A percentile compares a stretch with the other conserved stretches of the same genome.
Conservation (phyloP, 2,113 vertebrate genomes). For the Psilopsiagon aurifrons region DNA sequence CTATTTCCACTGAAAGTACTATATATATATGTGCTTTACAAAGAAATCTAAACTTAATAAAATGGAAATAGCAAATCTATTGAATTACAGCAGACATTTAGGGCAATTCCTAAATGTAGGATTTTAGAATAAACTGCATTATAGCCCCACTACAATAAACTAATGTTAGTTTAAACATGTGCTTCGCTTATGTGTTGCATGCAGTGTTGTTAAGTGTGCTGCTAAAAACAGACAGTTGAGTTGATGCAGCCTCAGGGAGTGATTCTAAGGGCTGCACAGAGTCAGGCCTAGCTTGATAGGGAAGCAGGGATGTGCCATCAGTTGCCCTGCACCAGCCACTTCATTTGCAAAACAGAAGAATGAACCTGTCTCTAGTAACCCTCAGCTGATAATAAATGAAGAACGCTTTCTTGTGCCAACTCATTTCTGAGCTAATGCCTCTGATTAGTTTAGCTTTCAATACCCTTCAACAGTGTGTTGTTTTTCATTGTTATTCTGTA, state of each 20-base stretch:
- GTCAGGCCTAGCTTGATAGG: background rate
- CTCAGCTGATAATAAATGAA: background rate
- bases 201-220: background rate
- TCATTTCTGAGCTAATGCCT: background rate
- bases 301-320: background rate
- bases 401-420: background rate
- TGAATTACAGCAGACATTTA: background rate
- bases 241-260: fast-evolving
- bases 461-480: background rate
- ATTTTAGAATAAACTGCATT: background rate
- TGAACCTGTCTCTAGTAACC: background rate
- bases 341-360: background rate
- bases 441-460: background rate
- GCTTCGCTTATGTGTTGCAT: background rate
- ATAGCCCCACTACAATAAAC: background rate
- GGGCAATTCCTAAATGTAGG: background rate
- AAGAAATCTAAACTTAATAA: background rate
- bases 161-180: background rate
- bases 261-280: background rate
- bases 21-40: background rate
- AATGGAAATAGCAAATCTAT: background rate
- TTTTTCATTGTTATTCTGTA: background rate
- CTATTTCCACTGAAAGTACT: background rate
- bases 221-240: background rate
- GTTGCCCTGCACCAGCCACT: background rate